phyloP scores from a whole-genome alignment of 1,140 invertebrate genomes.

The Drosophila elegans region DNA sequence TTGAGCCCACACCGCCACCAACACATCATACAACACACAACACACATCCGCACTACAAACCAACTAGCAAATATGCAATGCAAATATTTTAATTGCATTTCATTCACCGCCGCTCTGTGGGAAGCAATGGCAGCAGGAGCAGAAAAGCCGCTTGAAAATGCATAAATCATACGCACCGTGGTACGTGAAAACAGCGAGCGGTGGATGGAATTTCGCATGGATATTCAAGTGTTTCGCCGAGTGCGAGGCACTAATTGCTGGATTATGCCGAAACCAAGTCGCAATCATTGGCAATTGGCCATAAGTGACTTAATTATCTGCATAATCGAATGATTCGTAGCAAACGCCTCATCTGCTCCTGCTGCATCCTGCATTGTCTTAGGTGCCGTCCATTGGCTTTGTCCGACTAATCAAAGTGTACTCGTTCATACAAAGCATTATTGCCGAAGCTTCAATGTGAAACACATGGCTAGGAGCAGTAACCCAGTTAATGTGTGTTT shows the following conservation, averaged over 20 bases:
- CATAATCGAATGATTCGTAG: slow-evolving; percentile 32
- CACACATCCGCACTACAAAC: slow-evolving; percentile 9
- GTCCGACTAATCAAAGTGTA: slow-evolving; percentile 55
- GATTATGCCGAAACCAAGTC: slow-evolving; percentile 27
- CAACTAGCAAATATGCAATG: slow-evolving; percentile 62
- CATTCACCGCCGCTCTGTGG: slow-evolving; percentile 53
- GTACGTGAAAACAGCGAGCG: slow-evolving; percentile 35
- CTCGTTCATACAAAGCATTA: slow-evolving; percentile 54
- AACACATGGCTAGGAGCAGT: slow-evolving; percentile 19
- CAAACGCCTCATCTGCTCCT: slow-evolving; percentile 19
- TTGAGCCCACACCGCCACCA: slow-evolving; percentile 16
- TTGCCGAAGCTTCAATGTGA: slow-evolving; percentile 63
- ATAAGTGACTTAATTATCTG: slow-evolving; percentile 37
- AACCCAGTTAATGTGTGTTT: slow-evolving; percentile 20
- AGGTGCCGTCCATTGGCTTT: slow-evolving; percentile 84
- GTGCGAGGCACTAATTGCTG: slow-evolving; percentile 42
- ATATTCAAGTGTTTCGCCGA: slow-evolving; percentile 14
- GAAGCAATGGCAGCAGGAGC: slow-evolving; percentile 45
- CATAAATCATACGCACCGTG: slow-evolving; percentile 75
- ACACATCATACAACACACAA: slow-evolving; percentile 16
- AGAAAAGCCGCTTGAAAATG: slow-evolving; percentile 26
- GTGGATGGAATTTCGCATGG: slow-evolving; percentile 1
- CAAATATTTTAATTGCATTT: slow-evolving; percentile 80
- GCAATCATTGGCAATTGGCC: slow-evolving; percentile 27
- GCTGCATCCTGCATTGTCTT: slow-evolving; percentile 63